Base-by-base conservation (phyloP, 2,113 vertebrate genomes). In the Rhinichthys klamathensis region DNA sequence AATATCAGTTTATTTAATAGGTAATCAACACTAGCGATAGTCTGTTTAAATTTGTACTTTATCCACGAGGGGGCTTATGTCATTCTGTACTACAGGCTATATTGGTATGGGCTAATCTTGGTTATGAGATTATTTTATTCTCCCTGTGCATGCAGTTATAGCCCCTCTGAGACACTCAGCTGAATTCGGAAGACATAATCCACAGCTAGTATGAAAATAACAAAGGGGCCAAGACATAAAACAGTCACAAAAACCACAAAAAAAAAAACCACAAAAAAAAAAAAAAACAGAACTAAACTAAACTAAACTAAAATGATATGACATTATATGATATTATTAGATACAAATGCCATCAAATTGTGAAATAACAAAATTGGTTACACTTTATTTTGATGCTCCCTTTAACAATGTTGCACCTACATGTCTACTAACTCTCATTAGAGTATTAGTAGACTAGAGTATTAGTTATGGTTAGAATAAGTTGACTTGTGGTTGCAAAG, bases 141-240 rank as follows among this genome's bases (percentile, higher is more conserved):
- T 83, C 49, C 18, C n/a, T 67, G 46, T 56, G n/a, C 25, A 58
- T 78, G 60, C 58, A 78, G 44, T 18, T 63, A 61, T 35, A 41
- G 65, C 51, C 35, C 30, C 18, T 56, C 35, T 32, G 69, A 81
- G 82, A 16, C 70, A 80, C 84, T 74, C 88, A 49, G 67, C 15
- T 56, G 56, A 49, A 82, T 56, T 69, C 49, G 16, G 49, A 76
- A 79, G 79, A 38, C 87, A 25, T 87, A 56, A 88, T 82, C 91
- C 51, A 85, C 61, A 82, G 38, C 65, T 82, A 51, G 13, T 75
- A 56, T 56, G 16, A 72, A 82, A 82, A n/a, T 51, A 80, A 72
- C 46, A 25, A 15, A 16, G 38, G 4, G 27, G 80, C 3, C 65
- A 72, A 54, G 15, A 35, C 30, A 51, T 30, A 35, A 30, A 60